These are phyloP conservation scores for Plagodis dolabraria DNA, from an alignment of 2,888 invertebrate species.

Conservation along the genomic window DNA sequence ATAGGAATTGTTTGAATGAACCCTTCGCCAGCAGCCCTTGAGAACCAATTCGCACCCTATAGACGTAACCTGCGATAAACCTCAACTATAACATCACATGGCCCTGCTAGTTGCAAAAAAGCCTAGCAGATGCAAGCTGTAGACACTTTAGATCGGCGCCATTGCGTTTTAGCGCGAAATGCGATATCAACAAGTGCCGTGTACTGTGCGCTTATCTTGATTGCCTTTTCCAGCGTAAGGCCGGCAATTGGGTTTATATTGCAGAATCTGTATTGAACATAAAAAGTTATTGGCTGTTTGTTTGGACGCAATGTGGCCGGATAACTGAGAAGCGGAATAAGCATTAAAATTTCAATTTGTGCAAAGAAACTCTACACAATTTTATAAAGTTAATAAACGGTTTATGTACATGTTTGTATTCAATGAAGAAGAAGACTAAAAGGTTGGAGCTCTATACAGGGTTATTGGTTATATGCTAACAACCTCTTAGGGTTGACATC, in stretches of 20 bases:
- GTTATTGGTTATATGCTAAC: too few species aligned
- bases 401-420: too few species aligned
- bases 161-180: slow-evolving; percentile 23
- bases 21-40: too few species aligned
- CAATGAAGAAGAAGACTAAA: too few species aligned
- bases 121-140: slow-evolving; percentile 20
- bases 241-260: slow-evolving; percentile 8
- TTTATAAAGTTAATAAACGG: slow-evolving; percentile 9
- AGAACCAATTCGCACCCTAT: too few species aligned
- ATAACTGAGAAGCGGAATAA: too few species aligned
- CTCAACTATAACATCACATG: too few species aligned
- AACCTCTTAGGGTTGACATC: too few species aligned
- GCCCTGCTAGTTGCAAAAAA: neutral
- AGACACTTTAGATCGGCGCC: slow-evolving; percentile 25
- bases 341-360: too few species aligned
- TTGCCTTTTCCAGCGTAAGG: slow-evolving; percentile 10
- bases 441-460: too few species aligned
- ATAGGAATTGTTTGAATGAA: too few species aligned
- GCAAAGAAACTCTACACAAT: neutral
- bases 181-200: slow-evolving; percentile 30
- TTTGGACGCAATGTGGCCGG: slow-evolving; percentile 4
- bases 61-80: neutral
- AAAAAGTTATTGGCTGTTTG: slow-evolving; percentile 15
- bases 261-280: slow-evolving; percentile 15
- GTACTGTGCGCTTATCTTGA: slow-evolving; percentile 15